Evolutionary conservation across 2,113 vertebrate species (phyloP).

Genomic region (Pristiophorus japonicus): DNA sequence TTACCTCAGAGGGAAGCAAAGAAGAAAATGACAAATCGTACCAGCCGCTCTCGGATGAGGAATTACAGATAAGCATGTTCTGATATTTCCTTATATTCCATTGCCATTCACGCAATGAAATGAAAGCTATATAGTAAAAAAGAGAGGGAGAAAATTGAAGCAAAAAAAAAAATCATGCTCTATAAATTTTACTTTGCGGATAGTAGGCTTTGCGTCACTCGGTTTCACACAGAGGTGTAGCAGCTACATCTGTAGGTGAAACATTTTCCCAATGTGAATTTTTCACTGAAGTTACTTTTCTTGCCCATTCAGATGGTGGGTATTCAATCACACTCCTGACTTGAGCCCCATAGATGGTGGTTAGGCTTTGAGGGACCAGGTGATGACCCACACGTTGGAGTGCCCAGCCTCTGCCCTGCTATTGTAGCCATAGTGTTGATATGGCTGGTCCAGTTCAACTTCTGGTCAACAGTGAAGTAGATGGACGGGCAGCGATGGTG

Average conservation of each 20-base stretch:
- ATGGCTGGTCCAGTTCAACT: background rate
- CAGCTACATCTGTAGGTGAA: background rate
- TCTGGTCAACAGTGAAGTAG: background rate
- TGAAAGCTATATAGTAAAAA: background rate
- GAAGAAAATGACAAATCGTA: background rate
- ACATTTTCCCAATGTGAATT: background rate
- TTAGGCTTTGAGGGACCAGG: background rate
- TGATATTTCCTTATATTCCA: background rate
- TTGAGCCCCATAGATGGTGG: background rate
- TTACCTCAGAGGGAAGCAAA: background rate
- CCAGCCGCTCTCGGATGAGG: too few relatives aligned
- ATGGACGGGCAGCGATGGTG: background rate
- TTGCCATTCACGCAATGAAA: background rate
- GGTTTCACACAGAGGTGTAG: background rate
- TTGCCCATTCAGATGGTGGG: background rate
- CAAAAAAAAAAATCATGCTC: background rate
- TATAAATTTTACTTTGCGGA: background rate
- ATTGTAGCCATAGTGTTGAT: background rate
- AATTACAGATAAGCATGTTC: too few relatives aligned
- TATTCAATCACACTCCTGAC: background rate
- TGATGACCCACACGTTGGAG: background rate
- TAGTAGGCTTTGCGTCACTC: background rate
- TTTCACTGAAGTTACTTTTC: background rate
- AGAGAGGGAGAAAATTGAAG: background rate
- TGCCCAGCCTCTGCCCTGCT: background rate